A percentile compares a stretch with the other conserved stretches of the same genome.
Conservation (phyloP, 2,113 vertebrate species). For the Fregata magnificens region DNA sequence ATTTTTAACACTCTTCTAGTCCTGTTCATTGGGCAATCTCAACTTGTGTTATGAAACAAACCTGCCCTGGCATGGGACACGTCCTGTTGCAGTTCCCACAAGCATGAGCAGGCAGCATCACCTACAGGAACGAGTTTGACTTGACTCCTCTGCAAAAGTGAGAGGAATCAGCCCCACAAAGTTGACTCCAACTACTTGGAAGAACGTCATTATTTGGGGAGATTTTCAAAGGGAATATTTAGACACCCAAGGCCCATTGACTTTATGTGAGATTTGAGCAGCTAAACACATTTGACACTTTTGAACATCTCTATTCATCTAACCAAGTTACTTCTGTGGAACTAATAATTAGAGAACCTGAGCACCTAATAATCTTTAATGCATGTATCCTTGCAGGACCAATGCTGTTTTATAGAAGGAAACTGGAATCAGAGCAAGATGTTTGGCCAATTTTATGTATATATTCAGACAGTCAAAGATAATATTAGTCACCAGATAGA, state of each 20-base stretch:
- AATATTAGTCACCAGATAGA: not conserved
- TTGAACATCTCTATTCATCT: constrained; percentile 44
- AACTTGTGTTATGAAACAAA: not conserved
- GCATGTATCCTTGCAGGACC: not conserved
- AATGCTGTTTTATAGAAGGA: not conserved
- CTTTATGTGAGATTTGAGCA: constrained; percentile 14
- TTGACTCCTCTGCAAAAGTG: not conserved
- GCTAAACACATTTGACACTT: constrained; percentile 20
- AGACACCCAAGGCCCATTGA: constrained; percentile 17
- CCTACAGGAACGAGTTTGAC: not conserved
- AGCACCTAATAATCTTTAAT: constrained; percentile 31
- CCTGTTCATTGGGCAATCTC: not conserved
- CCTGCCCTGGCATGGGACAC: not conserved
- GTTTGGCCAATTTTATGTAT: not conserved
- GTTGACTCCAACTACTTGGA: not conserved
- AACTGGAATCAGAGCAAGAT: not conserved
- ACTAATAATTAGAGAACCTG: constrained; percentile 26
- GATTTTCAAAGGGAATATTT: constrained; percentile 38
- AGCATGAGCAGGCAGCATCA: not conserved
- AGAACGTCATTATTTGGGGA: not conserved
- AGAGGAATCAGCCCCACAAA: not conserved
- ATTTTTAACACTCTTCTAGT: not conserved
- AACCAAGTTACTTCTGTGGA: constrained; percentile 32
- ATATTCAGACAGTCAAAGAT: not conserved
- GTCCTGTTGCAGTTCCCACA: not conserved